Base-by-base conservation (phyloP, 2,113 vertebrate species). In the Urocolius indicus region DNA sequence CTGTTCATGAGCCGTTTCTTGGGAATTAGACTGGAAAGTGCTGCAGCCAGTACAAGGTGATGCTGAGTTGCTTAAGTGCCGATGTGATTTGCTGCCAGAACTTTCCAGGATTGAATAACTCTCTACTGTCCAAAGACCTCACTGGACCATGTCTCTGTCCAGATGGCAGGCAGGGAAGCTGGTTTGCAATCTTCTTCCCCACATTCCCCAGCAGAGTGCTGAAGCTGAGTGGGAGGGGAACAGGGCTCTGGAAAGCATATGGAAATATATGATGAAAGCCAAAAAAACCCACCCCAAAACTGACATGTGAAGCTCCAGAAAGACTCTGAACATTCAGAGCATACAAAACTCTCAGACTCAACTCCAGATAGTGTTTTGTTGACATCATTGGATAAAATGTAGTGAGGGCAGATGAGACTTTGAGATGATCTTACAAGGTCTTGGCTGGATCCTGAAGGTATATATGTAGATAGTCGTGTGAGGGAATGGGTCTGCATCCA, bases 171-270 rank as follows among this genome's bases (percentile, higher is more conserved):
- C n/a, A 84, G 29, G 57, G 83, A 22, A 20, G 18, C 16, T 84
- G 78, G 10, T 27, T 1, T 32, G 13, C 46, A 32, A 6, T 26
- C 63, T 2, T 1, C 13, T 84, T 41, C 29, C 6, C 34, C 1
- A 3, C 13, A 19, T 75, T 9, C 36, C 10, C 7, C 1, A 4
- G 43, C 34, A 49, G 11, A 0, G 1, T 14, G 7, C 43, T 3
- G 6, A 46, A 61, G 26, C 2, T 1, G 82, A 71, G 69, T 8
- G 23, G 27, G n/a, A 51, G 8, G 30, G 27, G 27, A 79, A n/a
- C 43, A 32, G 16, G 14, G 16, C 3, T 59, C 36, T 22, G 9
- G 38, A 34, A 45, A 76, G 45, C 22, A 27, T 16, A 3, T 23
- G 8, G 72, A 80, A 95, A 91, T 26, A 18, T 0, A 0, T 10